phyloP scores from a whole-genome alignment of 1,140 invertebrate species.

The Rhopalosiphum maidis region DNA sequence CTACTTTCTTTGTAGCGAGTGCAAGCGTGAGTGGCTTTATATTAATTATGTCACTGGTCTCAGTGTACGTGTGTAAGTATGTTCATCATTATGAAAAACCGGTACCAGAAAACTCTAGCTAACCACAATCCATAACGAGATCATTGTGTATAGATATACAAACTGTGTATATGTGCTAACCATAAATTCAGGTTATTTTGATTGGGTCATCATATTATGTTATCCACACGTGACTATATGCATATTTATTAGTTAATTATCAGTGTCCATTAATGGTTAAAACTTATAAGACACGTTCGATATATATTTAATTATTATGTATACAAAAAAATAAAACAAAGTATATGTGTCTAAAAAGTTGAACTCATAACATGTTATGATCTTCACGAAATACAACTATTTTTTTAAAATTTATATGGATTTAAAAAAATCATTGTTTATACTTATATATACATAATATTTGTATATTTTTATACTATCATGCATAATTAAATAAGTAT shows the following conservation, averaged over 20 bases:
- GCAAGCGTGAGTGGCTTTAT: slow-evolving; percentile 38
- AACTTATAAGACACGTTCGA: neutral
- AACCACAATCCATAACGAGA: slow-evolving; percentile 50
- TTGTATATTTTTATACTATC: too few species aligned
- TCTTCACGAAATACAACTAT: too few species aligned
- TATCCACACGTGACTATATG: neutral
- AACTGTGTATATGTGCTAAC: neutral
- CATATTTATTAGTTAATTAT: slow-evolving; percentile 4
- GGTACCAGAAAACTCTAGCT: slow-evolving; percentile 35
- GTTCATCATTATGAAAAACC: slow-evolving; percentile 53
- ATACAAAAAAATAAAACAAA: neutral
- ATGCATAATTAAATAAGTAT: too few species aligned
- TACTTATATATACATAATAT: too few species aligned
- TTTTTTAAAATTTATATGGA: too few species aligned
- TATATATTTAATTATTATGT: neutral
- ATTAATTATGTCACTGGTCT: slow-evolving; percentile 33
- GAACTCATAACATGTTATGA: too few species aligned
- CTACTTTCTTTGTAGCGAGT: slow-evolving; percentile 33
- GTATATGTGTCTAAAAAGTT: neutral
- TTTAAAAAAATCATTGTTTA: too few species aligned
- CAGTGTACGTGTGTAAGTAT: neutral
- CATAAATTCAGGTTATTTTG: slow-evolving; percentile 48
- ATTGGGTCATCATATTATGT: slow-evolving; percentile 42
- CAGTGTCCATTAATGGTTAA: neutral
- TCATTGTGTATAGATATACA: slow-evolving; percentile 5